Evolutionary conservation across 1,140 invertebrate genomes (phyloP), one percentile per base, ranked within the genome.

Genomic region (Hycleus cichorii): DNA sequence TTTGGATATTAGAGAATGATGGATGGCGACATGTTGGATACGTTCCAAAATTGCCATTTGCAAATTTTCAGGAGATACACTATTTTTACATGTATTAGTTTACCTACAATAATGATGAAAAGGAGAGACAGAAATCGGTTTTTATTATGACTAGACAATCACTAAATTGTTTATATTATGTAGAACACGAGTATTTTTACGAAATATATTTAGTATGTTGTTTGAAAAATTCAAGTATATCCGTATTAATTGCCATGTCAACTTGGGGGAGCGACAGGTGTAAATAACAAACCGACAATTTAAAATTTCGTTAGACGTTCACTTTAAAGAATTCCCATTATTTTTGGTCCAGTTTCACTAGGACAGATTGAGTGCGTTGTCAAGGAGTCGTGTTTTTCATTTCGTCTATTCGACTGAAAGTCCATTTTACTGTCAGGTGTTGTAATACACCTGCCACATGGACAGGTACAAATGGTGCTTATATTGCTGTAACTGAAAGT

Each of bases 1-100:
- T 42, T 12, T 27, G 38, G 56, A 58, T 58, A 58, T 58, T 58
- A 58, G 49, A 58, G 56, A 50, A 58, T 58, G 56, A 58, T 58
- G 56, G 47, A 58, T 53, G 51, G 56, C 44, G 49, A 47, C 56
- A 39, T 26, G 32, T 50, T 58, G 56, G 56, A 47, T 10, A 10
- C 42, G 24, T 27, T 42, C 51, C 51, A 53, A 42, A 53, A 53
- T 46, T 53, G 51, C 51, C 45, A 53, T 53, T 53, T 53, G 51
- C 51, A 53, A 53, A 53, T 53, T 53, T 53, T 45, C 51, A 46
- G 39, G 7, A 43, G 42, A 46, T 32, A 40, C 39, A 53, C 51
- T 53, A 53, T 53, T 53, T 53, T 53, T 48, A 25, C 45, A 42
- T 38, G 44, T 45, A 39, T 32, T 32, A 32, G 32, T 32, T 7